These are phyloP conservation scores for Nannospalax galili DNA, from an alignment of 2,113 vertebrate species.

Conservation along the genomic window DNA sequence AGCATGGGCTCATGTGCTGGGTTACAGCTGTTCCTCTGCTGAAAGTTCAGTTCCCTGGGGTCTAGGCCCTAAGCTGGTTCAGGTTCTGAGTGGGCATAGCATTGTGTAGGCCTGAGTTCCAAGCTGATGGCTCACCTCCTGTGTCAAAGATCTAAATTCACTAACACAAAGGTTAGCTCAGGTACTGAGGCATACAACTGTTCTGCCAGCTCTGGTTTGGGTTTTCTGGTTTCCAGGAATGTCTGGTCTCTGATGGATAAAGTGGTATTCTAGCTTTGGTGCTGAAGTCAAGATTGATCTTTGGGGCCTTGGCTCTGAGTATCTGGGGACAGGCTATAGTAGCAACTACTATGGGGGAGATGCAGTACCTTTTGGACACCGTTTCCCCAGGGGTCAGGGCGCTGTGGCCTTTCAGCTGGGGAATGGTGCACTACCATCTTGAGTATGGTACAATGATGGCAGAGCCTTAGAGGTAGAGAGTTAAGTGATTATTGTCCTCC, in stretches of 20 bases:
- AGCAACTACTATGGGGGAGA: not conserved
- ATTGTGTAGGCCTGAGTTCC: not conserved
- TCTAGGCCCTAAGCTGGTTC: not conserved
- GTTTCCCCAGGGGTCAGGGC: not conserved
- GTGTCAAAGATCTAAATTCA: not conserved
- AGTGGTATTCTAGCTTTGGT: not conserved
- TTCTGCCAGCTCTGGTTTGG: not conserved
- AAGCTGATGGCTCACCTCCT: not conserved
- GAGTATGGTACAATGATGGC: not conserved
- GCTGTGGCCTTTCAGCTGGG: not conserved
- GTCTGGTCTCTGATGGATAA: not conserved
- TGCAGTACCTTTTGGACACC: too few relatives aligned
- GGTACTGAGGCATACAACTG: not conserved
- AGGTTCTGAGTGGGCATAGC: not conserved
- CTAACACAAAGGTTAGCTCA: not conserved
- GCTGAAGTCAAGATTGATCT: not conserved
- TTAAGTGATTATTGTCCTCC: not conserved
- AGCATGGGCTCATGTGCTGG: too few relatives aligned
- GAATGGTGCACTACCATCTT: not conserved
- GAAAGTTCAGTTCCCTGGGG: not conserved
- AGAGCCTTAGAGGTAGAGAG: not conserved
- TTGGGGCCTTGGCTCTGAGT: not conserved
- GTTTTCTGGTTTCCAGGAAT: not conserved
- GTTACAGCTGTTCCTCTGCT: not conserved
- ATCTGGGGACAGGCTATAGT: not conserved